Evolutionary conservation across 1,140 invertebrate genomes (phyloP).

Genomic region (Drosophila tropicalis): DNA sequence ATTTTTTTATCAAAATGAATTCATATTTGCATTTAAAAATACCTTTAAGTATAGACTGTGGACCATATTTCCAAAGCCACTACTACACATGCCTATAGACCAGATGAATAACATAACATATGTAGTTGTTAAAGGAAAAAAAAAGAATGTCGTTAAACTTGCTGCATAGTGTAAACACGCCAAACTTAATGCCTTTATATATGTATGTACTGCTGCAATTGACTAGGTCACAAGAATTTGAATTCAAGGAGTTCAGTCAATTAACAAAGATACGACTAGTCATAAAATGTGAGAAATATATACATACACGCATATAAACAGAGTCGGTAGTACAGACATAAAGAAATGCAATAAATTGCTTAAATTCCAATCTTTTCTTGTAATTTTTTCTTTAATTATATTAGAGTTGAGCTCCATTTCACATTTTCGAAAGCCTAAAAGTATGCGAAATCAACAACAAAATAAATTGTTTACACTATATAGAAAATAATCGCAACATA

Average conservation of each 20-base stretch:
- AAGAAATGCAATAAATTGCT: not conserved
- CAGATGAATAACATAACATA: not conserved
- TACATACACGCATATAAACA: too few species aligned
- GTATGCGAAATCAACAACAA: conserved; percentile 5
- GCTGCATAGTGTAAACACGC: not conserved
- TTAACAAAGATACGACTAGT: not conserved
- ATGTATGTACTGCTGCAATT: not conserved
- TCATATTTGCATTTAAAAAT: not conserved
- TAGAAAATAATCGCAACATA: not conserved
- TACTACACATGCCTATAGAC: too few species aligned
- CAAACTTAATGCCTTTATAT: not conserved
- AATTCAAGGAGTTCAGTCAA: not conserved
- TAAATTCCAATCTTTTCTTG: not conserved
- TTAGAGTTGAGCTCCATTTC: conserved; percentile 13
- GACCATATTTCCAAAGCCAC: too few species aligned
- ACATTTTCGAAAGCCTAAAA: conserved; percentile 1
- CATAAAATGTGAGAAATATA: too few species aligned
- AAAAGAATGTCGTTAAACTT: not conserved
- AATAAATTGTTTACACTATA: not conserved
- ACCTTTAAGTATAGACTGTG: too few species aligned
- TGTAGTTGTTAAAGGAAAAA: not conserved
- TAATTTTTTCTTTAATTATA: not conserved
- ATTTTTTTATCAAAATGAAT: too few species aligned
- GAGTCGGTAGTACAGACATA: not conserved
- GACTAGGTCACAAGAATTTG: not conserved